phyloP scores from a whole-genome alignment of 1,140 invertebrate species.

The Geopemphigus sp. region DNA sequence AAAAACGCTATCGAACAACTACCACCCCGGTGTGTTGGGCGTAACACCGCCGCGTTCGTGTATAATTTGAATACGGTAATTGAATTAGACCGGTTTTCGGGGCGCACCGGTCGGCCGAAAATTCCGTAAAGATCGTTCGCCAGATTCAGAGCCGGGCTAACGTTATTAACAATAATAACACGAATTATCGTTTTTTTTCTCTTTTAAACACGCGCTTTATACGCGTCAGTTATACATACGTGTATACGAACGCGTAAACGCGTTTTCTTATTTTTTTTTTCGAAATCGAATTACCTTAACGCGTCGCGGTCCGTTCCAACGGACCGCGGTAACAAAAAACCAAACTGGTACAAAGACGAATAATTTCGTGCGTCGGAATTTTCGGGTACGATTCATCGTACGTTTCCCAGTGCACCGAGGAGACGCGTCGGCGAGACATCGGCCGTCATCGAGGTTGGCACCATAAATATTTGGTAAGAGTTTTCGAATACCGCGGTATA shows the following conservation, averaged over 20 bases:
- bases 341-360: too few relatives aligned
- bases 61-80: slow-evolving; percentile 39
- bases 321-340: not conserved
- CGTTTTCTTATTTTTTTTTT: not conserved
- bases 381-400: too few relatives aligned
- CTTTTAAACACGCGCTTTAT: slow-evolving; percentile 19
- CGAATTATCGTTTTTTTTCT: slow-evolving; percentile 24
- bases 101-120: not conserved
- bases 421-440: too few relatives aligned
- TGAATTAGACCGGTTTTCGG: slow-evolving; percentile 24
- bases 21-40: not conserved
- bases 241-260: not conserved
- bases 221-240: slow-evolving; percentile 6
- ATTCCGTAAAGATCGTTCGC: slow-evolving; percentile 1
- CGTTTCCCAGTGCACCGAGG: too few relatives aligned
- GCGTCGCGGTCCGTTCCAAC: not conserved
- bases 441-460: too few relatives aligned
- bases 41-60: not conserved
- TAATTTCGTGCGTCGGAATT: too few relatives aligned
- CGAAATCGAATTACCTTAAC: not conserved
- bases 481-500: too few relatives aligned
- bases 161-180: slow-evolving; percentile 31
- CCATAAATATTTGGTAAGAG: too few relatives aligned
- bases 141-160: too few relatives aligned
- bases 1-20: slow-evolving; percentile 6